These are phyloP conservation scores for Chromis chromis DNA, from an alignment of 2,797 vertebrate species.

Conservation along the genomic window DNA sequence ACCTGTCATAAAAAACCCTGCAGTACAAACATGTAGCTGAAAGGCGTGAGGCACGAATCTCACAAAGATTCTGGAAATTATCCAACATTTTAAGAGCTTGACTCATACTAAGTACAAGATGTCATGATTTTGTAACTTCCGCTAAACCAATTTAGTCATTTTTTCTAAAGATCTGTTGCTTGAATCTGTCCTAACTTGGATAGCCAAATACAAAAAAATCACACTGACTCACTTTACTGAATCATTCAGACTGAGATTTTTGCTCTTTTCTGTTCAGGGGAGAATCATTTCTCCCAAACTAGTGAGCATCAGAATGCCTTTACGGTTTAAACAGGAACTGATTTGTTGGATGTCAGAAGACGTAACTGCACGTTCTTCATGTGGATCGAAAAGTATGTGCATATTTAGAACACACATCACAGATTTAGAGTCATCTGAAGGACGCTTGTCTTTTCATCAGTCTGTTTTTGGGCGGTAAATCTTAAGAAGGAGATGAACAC, in stretches of 20 bases:
- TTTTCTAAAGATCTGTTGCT: neutral
- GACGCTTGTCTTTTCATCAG: too few relatives aligned
- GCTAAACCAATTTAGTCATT: neutral
- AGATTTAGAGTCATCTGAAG: too few relatives aligned
- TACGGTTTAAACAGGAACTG: neutral
- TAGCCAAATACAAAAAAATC: neutral
- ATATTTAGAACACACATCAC: neutral
- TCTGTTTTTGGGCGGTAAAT: too few relatives aligned
- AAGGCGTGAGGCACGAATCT: too few relatives aligned
- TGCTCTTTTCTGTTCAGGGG: neutral
- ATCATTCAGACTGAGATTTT: neutral
- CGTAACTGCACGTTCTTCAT: too few relatives aligned
- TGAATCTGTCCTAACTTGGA: neutral
- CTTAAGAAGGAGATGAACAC: too few relatives aligned
- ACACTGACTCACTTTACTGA: neutral
- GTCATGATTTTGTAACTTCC: neutral
- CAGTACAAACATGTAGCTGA: neutral
- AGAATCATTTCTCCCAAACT: neutral
- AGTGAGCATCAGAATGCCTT: neutral
- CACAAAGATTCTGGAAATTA: neutral
- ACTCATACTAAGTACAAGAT: neutral
- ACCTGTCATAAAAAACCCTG: neutral
- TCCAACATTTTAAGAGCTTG: neutral
- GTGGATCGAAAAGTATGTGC: too few relatives aligned
- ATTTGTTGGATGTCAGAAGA: neutral